Conservation (phyloP, 1,140 invertebrate genomes). For the Steinernema khuongi region DNA sequence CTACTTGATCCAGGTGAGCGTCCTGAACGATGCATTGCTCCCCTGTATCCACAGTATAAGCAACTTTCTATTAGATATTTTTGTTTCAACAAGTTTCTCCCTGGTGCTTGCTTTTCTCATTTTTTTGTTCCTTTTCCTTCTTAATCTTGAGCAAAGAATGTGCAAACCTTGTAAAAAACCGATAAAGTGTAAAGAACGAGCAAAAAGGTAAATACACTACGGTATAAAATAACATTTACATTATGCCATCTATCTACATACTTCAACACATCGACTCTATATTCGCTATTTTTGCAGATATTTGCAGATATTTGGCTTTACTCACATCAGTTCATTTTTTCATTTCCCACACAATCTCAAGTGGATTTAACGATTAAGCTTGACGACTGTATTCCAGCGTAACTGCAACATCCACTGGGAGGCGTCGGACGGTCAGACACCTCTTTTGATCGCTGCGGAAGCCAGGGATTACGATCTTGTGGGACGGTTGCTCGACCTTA, state of each 20-base stretch:
- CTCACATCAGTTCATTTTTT: background rate
- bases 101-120: background rate
- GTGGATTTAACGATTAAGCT: too few species aligned
- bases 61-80: too few species aligned
- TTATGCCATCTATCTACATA: too few species aligned
- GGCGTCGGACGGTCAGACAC: background rate
- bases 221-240: too few species aligned
- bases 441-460: background rate
- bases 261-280: too few species aligned
- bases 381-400: background rate
- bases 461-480: background rate
- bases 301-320: background rate
- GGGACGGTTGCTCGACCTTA: background rate
- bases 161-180: too few species aligned
- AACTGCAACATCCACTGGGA: conserved; percentile 8
- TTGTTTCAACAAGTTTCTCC: background rate
- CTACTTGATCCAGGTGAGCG: background rate
- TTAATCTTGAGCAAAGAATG: too few species aligned
- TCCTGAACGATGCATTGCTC: too few species aligned
- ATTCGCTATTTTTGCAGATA: too few species aligned
- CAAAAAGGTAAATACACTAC: too few species aligned
- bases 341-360: background rate
- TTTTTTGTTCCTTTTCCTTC: background rate
- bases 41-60: too few species aligned
- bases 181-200: too few species aligned